Percentiles rank a stretch among this genome's conserved stretches.
These are phyloP conservation scores for Amphibalanus amphitrite DNA, from an alignment of 1,140 invertebrate genomes.

Conservation along the genomic window DNA sequence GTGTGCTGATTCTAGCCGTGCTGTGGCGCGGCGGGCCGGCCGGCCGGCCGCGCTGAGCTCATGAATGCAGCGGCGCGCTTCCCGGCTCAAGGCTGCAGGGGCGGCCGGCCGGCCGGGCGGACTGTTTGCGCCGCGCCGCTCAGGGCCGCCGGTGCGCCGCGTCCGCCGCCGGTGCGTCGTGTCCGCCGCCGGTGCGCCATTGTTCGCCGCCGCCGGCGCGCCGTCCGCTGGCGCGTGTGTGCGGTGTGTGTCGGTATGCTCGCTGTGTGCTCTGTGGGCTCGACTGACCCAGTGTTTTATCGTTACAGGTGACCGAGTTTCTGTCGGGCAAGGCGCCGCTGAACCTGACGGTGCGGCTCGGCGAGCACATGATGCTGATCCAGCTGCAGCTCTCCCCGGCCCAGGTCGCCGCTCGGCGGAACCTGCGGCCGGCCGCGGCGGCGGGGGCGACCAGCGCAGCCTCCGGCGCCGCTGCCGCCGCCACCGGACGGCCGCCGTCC, in stretches of 20 bases:
- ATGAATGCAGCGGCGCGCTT: neutral
- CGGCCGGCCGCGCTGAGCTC: neutral
- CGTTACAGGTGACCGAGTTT: slow-evolving; percentile 69
- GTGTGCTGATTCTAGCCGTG: neutral
- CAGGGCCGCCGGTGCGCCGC: neutral
- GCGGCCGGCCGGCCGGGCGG: neutral
- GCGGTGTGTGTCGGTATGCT: too few species aligned
- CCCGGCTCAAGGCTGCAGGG: neutral
- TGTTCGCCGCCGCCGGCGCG: neutral
- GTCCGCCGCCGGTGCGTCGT: too few species aligned
- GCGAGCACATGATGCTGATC: slow-evolving; percentile 93
- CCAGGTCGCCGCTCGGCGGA: slow-evolving; percentile 24
- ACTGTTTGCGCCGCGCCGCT: neutral
- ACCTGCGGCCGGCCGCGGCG: slow-evolving; percentile 16
- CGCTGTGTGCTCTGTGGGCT: neutral
- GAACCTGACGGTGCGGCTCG: slow-evolving; percentile 81
- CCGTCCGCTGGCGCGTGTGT: neutral
- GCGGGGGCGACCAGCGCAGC: slow-evolving; percentile 16
- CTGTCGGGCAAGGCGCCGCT: slow-evolving; percentile 79
- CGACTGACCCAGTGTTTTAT: slow-evolving; percentile 1
- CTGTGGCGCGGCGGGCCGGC: too few species aligned
- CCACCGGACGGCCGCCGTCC: slow-evolving; percentile 17
- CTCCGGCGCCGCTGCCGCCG: too few species aligned
- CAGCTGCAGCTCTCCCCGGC: slow-evolving; percentile 80
- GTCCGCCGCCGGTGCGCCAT: neutral